Percentiles rank a stretch among this genome's conserved stretches.
Evolutionary conservation across 2,888 invertebrate genomes (phyloP).

Genomic region (Azorinus chamasolen): DNA sequence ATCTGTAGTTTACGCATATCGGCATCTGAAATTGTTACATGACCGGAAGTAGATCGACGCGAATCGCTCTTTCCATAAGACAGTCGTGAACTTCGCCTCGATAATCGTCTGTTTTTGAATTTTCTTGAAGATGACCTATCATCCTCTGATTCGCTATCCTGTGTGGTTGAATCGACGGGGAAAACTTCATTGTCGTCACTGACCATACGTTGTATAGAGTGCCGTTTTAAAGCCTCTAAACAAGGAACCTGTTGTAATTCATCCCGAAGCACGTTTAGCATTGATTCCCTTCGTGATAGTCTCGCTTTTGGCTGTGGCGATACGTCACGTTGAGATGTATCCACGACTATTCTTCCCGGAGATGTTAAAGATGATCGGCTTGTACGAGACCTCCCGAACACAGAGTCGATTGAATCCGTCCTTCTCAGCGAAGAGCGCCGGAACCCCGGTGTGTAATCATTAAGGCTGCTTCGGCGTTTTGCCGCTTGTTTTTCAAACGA

Average conservation of each 20-base stretch:
- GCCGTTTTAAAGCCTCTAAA: conserved; percentile 23
- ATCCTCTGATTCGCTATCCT: too few species aligned
- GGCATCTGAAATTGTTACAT: conserved; percentile 27
- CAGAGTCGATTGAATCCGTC: too few species aligned
- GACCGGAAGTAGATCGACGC: conserved; percentile 23
- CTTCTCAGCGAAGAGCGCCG: too few species aligned
- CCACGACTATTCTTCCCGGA: too few species aligned
- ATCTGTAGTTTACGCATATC: conserved; percentile 50
- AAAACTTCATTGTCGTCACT: too few species aligned
- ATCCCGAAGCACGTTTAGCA: conserved; percentile 54
- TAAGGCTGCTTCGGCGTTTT: too few species aligned
- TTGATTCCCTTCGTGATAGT: conserved; percentile 47
- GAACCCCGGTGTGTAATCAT: too few species aligned
- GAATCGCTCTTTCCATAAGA: conserved; percentile 2
- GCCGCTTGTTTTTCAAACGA: too few species aligned
- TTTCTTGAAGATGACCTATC: conserved; percentile 1
- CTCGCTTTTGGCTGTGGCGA: background rate
- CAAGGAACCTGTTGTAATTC: conserved; percentile 57
- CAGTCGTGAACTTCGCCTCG: background rate
- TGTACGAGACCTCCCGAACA: background rate
- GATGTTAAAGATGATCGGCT: background rate
- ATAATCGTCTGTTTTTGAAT: background rate
- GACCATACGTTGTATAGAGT: too few species aligned
- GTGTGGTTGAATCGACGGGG: too few species aligned
- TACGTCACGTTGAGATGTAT: too few species aligned